A percentile compares a stretch with the other conserved stretches of the same genome.
Evolutionary conservation across 2,113 vertebrate species (phyloP).

Genomic region (Dinomys branickii): DNA sequence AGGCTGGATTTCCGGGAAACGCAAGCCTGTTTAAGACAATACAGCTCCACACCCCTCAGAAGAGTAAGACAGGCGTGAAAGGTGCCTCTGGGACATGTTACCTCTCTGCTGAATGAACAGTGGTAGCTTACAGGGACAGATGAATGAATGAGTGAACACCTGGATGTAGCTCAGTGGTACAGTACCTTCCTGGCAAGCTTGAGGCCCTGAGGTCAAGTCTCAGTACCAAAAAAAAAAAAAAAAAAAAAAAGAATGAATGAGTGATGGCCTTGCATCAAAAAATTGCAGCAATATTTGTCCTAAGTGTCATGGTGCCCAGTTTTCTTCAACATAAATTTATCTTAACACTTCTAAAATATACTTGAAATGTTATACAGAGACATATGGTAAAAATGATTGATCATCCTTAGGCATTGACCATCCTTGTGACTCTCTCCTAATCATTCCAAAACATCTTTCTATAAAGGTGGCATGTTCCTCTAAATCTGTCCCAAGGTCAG

Average conservation of each 20-base stretch:
- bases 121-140: neutral
- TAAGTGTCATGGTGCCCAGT: neutral
- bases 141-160: neutral
- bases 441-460: neutral
- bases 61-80: neutral
- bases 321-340: neutral
- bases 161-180: no score
- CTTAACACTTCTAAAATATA: conserved; percentile 14
- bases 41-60: neutral
- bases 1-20: neutral
- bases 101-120: neutral
- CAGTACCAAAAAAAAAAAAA: no score
- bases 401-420: neutral
- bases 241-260: neutral
- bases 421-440: neutral
- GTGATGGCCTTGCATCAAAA: neutral
- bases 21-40: neutral
- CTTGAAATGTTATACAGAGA: neutral
- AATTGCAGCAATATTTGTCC: neutral
- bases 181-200: no score
- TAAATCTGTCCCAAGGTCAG: neutral
- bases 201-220: no score
- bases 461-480: neutral
- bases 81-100: neutral
- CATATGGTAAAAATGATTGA: neutral